phyloP scores from a whole-genome alignment of 2,888 invertebrate species.

The Hypena proboscidalis region DNA sequence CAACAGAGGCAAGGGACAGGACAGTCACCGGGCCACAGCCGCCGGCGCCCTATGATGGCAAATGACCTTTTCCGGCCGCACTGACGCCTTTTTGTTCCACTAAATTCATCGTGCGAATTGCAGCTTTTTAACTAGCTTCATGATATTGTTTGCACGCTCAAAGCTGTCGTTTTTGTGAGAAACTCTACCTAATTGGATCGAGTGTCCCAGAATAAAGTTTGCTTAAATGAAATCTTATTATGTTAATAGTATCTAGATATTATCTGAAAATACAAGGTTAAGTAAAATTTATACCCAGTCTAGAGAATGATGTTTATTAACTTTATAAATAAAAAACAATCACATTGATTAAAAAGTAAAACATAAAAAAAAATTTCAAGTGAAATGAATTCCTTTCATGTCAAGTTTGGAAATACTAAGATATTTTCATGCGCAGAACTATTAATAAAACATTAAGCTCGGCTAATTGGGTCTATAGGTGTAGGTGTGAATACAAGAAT shows the following conservation, averaged over 20 bases:
- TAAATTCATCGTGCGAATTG: constrained; percentile 46
- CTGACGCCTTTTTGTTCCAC: constrained; percentile 46
- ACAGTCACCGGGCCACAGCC: constrained; percentile 54
- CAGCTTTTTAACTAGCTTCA: constrained; percentile 38
- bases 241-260: too few relatives aligned
- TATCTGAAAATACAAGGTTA: too few relatives aligned
- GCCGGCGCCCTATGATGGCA: constrained; percentile 64
- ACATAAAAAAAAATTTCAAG: constrained; percentile 29
- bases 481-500: constrained; percentile 77
- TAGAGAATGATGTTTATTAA: not conserved
- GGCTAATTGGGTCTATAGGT: constrained; percentile 51
- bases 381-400: constrained; percentile 30
- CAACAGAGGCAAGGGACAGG: constrained; percentile 74
- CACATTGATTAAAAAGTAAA: constrained; percentile 31
- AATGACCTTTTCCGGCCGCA: constrained; percentile 56
- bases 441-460: constrained; percentile 37
- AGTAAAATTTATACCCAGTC: too few relatives aligned
- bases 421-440: constrained; percentile 17
- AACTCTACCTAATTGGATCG: too few relatives aligned
- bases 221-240: too few relatives aligned
- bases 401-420: constrained; percentile 8
- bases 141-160: constrained; percentile 35
- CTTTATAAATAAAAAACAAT: constrained; percentile 26
- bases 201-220: too few relatives aligned
- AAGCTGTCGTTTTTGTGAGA: too few relatives aligned